phyloP scores from a whole-genome alignment of 2,797 vertebrate genomes.

The Acanthurus lineatus region DNA sequence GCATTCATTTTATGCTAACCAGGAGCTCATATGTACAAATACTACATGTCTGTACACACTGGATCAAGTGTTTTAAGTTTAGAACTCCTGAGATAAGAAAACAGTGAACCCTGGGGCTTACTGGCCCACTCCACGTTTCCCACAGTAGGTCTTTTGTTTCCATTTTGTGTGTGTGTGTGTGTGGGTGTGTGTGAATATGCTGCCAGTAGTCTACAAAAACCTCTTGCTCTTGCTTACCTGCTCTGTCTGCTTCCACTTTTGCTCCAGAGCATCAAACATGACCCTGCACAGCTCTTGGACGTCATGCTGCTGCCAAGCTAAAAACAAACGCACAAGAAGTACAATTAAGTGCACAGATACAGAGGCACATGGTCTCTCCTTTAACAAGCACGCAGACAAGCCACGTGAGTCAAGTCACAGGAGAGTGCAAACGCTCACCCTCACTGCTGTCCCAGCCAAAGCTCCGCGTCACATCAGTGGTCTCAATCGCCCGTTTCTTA shows the following conservation, averaged over 20 bases:
- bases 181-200: neutral
- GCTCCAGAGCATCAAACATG: conserved; percentile 99
- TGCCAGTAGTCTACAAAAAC: conserved; percentile 19
- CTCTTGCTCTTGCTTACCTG: conserved; percentile 86
- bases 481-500: conserved; percentile 98
- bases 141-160: conserved; percentile 76
- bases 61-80: conserved; percentile 59
- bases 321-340: conserved; percentile 46
- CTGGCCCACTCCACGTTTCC: conserved; percentile 48
- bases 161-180: conserved; percentile 27
- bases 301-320: conserved; percentile 99
- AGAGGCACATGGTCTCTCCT: conserved; percentile 27
- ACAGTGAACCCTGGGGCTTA: conserved; percentile 55
- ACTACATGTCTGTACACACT: conserved; percentile 54
- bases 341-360: conserved; percentile 17
- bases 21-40: conserved; percentile 33
- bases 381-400: conserved; percentile 19
- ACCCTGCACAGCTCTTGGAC: conserved; percentile 99
- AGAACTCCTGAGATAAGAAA: conserved; percentile 57
- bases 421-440: conserved; percentile 84
- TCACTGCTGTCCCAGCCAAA: conserved; percentile 99
- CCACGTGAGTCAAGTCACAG: conserved; percentile 48
- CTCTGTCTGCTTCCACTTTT: conserved; percentile 99
- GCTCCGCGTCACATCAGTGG: conserved; percentile 97
- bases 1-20: conserved; percentile 40